A percentile compares a stretch with the other conserved stretches of the same genome.
phyloP scores from a whole-genome alignment of 2,113 vertebrate genomes.

The Bucco capensis region DNA sequence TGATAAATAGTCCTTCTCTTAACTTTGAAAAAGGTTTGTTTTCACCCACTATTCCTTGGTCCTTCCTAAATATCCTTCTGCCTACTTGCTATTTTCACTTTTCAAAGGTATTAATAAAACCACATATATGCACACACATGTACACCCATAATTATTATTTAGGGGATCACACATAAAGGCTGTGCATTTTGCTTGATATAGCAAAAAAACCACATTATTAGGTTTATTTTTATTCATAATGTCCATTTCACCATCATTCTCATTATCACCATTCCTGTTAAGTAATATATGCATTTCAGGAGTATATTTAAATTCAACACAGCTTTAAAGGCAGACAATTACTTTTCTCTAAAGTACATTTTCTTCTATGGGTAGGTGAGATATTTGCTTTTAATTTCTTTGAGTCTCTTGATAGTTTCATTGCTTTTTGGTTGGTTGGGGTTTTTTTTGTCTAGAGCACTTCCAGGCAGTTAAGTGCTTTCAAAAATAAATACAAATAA shows the following conservation, averaged over 20 bases:
- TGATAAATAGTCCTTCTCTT: not conserved
- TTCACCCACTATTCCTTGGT: not conserved
- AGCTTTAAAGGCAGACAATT: not conserved
- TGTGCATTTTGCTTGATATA: not conserved
- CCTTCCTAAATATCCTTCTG: not conserved
- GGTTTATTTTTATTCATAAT: not conserved
- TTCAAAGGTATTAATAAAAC: not conserved
- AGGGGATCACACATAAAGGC: not conserved
- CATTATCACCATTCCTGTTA: not conserved
- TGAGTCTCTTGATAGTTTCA: not conserved
- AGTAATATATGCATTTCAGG: not conserved
- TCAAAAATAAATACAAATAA: slow-evolving; percentile 5
- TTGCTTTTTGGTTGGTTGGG: not conserved
- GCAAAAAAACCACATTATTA: not conserved
- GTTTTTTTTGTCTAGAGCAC: not conserved
- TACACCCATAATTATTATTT: not conserved
- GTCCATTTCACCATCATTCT: not conserved
- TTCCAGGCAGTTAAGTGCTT: not conserved
- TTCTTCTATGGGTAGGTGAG: not conserved
- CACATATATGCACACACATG: not conserved
- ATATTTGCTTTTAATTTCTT: not conserved
- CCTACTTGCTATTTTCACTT: not conserved
- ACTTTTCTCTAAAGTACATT: not conserved
- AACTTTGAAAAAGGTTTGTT: not conserved
- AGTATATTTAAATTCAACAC: not conserved